Conservation (phyloP, 2,113 vertebrate species). For the Tricholaema leucomelas region DNA sequence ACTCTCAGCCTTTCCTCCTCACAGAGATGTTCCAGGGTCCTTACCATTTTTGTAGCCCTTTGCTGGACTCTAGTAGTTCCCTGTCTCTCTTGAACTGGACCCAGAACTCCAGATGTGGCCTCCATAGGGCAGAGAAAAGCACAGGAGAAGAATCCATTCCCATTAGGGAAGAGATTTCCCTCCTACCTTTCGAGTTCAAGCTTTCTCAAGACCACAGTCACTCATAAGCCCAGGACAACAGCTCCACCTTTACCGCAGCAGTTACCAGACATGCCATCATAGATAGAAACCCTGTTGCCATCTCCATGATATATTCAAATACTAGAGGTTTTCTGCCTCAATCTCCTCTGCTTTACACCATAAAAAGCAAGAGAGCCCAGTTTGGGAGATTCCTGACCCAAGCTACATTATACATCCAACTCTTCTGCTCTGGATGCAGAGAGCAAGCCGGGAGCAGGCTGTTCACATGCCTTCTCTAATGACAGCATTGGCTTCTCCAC, state of each 20-base stretch:
- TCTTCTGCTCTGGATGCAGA: neutral
- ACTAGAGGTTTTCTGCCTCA: neutral
- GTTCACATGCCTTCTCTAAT: neutral
- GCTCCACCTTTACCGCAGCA: neutral
- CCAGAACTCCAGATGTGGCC: no score
- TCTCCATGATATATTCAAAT: neutral
- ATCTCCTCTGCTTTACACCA: neutral
- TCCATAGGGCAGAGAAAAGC: no score
- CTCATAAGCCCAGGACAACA: neutral
- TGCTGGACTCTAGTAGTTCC: no score
- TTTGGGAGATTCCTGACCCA: neutral
- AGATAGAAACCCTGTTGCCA: accelerated
- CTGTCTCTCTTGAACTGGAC: no score
- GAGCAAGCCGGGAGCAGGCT: neutral
- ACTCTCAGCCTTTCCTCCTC: no score
- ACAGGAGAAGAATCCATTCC: no score
- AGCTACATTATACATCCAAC: accelerated
- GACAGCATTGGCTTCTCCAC: neutral
- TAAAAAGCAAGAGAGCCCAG: neutral
- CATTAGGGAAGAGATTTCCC: neutral
- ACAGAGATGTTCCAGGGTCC: no score
- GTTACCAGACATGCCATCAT: neutral
- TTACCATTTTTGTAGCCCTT: no score
- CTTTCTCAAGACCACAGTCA: neutral
- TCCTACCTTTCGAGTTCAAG: neutral